These are phyloP conservation scores for Oncopodura yosiiana DNA, from an alignment of 1,140 invertebrate genomes.

Conservation along the genomic window DNA sequence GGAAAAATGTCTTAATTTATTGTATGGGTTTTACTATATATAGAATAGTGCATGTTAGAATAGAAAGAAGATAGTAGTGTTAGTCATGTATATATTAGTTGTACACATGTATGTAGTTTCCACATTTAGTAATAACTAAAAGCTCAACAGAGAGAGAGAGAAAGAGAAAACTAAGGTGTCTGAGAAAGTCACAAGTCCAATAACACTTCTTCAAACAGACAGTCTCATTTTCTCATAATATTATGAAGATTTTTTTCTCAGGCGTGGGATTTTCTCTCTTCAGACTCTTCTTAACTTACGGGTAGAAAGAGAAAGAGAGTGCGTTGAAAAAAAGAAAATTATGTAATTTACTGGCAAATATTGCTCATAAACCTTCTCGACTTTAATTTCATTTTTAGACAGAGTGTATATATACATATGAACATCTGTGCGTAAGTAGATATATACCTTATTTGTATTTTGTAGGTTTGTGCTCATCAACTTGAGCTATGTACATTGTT, in stretches of 20 bases:
- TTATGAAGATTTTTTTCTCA: constrained; percentile 14
- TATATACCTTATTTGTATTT: too few species aligned
- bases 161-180: constrained; percentile 10
- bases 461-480: too few species aligned
- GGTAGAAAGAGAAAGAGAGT: not conserved
- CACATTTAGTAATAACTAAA: too few species aligned
- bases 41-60: too few species aligned
- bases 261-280: not conserved
- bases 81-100: too few species aligned
- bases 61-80: too few species aligned
- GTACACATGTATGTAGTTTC: too few species aligned
- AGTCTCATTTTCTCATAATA: constrained; percentile 31
- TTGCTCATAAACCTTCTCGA: constrained; percentile 24
- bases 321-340: constrained; percentile 18
- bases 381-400: constrained; percentile 23
- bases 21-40: too few species aligned
- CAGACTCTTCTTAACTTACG: not conserved
- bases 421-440: too few species aligned
- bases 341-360: constrained; percentile 31
- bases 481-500: too few species aligned
- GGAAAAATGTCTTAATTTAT: too few species aligned
- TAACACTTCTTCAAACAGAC: constrained; percentile 33
- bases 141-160: constrained; percentile 6
- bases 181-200: constrained; percentile 19
- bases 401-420: too few species aligned